Base-by-base conservation (phyloP, 37 sponge, comb jelly and placozoan genomes). In the Haliclona indistincta region DNA sequence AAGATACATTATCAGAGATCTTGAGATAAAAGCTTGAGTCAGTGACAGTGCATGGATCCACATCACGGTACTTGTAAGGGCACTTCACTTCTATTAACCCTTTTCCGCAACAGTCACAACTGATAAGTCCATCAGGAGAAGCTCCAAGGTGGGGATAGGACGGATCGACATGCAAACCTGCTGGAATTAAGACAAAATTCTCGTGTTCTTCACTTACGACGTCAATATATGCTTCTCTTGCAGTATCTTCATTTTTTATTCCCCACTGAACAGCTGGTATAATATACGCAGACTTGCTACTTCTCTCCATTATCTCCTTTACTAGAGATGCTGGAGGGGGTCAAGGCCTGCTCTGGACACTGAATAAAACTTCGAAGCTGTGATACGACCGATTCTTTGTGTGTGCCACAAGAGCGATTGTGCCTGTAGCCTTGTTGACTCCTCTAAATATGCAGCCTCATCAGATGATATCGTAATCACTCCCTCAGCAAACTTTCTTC, bases 221-320 rank as follows among this genome's bases (percentile, higher is more conserved):
- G 25, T 28, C 32, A n/a, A 60, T 29, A 20, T 60, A 60, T 28
- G 28, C 32, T 28, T 60, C 25, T 8, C 63, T 10, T 20, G 63
- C 63, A 60, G 10, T 60, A n/a, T 60, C 32, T 28, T 60, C 63
- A 60, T 60, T n/a, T 28, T 60, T 33, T 64, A 64, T 64, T 35
- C 36, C 65, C 65, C 65, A 64, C 65, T 64, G 65, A 64, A 64
- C 22, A 64, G 65, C 33, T 37, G 65, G 65, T n/a, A 36, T 37
- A 32, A 22, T 64, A 29, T 30, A 29, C 37, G 34, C 37, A n/a
- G 36, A 64, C 65, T 64, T 5, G 38, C 20, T 30, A 29, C 29
- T 56, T 56, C 29, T 25, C 29, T 56, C 58, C 58, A 56, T 25
- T 56, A 56, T 56, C 33, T 33, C 37, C 37, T 64, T 64, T 22